These are phyloP conservation scores for Grus americana DNA, from an alignment of 2,113 vertebrate genomes.

Conservation along the genomic window DNA sequence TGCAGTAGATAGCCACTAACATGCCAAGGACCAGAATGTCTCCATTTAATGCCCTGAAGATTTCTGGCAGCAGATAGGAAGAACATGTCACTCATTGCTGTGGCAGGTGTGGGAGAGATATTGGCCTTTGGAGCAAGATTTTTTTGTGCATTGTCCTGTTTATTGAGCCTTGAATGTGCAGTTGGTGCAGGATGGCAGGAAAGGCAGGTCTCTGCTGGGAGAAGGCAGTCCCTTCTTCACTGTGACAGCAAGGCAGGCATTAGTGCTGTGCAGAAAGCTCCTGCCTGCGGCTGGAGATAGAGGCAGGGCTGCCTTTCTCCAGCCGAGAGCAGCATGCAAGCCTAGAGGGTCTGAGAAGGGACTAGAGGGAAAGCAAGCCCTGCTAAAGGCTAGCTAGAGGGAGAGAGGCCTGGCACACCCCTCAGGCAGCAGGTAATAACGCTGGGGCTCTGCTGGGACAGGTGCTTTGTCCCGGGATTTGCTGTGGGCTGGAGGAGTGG, in stretches of 20 bases:
- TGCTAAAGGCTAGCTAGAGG: not conserved
- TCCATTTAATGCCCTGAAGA: not conserved
- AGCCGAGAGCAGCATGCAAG: not conserved
- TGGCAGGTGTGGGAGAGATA: not conserved
- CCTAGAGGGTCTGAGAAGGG: not conserved
- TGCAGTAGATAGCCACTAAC: not conserved
- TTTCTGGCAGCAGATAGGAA: not conserved
- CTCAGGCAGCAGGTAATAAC: fast-evolving
- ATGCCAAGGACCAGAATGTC: not conserved
- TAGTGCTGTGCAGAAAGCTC: not conserved
- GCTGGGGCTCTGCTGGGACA: not conserved
- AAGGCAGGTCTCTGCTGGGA: not conserved
- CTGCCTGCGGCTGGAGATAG: not conserved
- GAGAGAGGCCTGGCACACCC: not conserved
- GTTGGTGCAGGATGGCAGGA: not conserved
- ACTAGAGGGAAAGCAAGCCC: not conserved
- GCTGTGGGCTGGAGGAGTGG: not conserved
- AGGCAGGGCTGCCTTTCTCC: not conserved
- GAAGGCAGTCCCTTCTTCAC: not conserved
- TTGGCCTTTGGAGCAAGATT: not conserved
- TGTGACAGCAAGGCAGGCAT: not conserved
- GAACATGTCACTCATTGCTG: not conserved
- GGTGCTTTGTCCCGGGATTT: not conserved
- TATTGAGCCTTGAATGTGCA: not conserved
- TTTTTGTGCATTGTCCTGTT: not conserved